Conservation (phyloP, 2,113 vertebrate species). For the Pitta sordida region DNA sequence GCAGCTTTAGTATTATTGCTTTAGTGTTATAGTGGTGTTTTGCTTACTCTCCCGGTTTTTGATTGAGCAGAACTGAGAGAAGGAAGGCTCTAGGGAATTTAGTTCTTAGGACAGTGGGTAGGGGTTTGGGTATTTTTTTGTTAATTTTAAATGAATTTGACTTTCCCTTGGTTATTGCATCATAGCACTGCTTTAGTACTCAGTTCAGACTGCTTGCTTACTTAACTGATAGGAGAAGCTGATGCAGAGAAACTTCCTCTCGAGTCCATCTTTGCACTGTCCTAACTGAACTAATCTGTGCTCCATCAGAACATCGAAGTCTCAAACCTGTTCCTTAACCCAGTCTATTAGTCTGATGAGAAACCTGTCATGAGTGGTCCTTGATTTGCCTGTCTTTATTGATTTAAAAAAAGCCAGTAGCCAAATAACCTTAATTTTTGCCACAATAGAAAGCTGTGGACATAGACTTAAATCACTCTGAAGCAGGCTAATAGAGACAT, state of each 20-base stretch:
- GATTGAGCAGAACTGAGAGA: neutral
- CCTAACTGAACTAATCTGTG: neutral
- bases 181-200: neutral
- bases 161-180: neutral
- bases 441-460: neutral
- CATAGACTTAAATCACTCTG: neutral
- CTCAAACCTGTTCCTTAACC: neutral
- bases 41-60: neutral
- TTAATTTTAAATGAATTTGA: neutral
- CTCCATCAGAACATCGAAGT: neutral
- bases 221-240: neutral
- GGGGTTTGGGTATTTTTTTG: neutral
- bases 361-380: neutral
- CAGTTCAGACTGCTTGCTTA: neutral
- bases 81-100: neutral
- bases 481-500: neutral
- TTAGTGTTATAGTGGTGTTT: neutral
- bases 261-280: neutral
- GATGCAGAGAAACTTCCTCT: neutral
- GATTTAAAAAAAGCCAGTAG: neutral
- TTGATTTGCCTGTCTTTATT: neutral
- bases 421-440: neutral
- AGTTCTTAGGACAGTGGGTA: neutral
- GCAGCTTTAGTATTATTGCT: neutral
- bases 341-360: neutral